Evolutionary conservation across 2,888 invertebrate species (phyloP).

Genomic region (Schizaphis graminum): DNA sequence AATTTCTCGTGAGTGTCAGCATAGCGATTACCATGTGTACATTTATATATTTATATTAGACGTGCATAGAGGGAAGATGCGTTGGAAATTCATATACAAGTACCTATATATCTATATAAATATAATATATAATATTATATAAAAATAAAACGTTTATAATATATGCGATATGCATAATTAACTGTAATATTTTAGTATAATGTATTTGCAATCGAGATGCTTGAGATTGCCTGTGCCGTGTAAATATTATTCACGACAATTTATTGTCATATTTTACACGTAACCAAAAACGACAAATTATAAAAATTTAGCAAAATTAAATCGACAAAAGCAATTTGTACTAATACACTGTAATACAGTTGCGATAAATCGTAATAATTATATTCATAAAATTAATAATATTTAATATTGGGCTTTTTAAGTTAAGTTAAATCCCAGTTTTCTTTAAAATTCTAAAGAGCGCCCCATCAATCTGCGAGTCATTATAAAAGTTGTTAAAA

Average conservation of each 20-base stretch:
- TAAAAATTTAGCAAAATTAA: background rate
- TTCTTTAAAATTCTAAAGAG: background rate
- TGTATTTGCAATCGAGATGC: background rate
- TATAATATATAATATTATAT: background rate
- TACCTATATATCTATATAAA: background rate
- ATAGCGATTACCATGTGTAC: background rate
- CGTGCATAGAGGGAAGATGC: background rate
- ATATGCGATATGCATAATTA: background rate
- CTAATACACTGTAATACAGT: background rate
- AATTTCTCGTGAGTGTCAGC: slow-evolving; percentile 1
- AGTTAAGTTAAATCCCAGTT: background rate
- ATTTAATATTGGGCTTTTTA: background rate
- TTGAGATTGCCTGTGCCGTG: too few relatives aligned
- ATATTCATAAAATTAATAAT: background rate
- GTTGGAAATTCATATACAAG: background rate
- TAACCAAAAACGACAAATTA: background rate
- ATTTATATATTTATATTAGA: background rate
- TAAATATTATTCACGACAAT: background rate
- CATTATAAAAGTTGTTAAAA: background rate
- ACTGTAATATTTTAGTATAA: background rate
- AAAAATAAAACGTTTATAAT: background rate
- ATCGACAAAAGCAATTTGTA: background rate
- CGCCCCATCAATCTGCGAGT: background rate
- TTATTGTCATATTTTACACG: background rate
- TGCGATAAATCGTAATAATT: background rate